phyloP scores from a whole-genome alignment of 2,888 invertebrate species.

The Rhingia campestris region DNA sequence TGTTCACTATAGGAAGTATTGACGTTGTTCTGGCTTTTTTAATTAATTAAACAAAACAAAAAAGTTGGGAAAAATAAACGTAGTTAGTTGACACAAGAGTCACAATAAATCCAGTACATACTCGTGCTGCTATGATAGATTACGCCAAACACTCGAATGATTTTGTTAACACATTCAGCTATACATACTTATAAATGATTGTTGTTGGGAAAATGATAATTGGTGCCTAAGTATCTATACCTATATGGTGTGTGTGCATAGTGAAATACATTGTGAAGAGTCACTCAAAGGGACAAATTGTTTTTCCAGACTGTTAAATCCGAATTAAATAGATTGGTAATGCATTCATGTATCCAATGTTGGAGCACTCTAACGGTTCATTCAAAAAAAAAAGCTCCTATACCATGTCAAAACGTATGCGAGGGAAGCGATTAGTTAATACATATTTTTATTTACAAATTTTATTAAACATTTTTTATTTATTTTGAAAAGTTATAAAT shows the following conservation, averaged over 20 bases:
- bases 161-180: not conserved
- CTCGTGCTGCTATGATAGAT: not conserved
- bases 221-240: not conserved
- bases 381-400: no score
- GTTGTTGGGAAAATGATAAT: not conserved
- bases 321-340: no score
- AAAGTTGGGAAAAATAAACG: constrained; percentile 1
- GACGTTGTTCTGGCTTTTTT: constrained; percentile 38
- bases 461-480: no score
- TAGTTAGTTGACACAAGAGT: not conserved
- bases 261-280: not conserved
- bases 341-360: no score
- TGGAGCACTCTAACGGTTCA: no score
- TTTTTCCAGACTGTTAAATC: no score
- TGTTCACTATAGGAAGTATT: constrained; percentile 26
- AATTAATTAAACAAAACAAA: constrained; percentile 40
- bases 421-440: no score
- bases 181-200: not conserved
- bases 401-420: no score
- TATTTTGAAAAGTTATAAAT: no score
- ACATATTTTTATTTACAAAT: no score
- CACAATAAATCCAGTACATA: constrained; percentile 31
- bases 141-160: constrained; percentile 3
- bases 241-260: not conserved
- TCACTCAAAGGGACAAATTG: no score